phyloP scores from a whole-genome alignment of 2,797 vertebrate genomes.

The Rhincodon typus region DNA sequence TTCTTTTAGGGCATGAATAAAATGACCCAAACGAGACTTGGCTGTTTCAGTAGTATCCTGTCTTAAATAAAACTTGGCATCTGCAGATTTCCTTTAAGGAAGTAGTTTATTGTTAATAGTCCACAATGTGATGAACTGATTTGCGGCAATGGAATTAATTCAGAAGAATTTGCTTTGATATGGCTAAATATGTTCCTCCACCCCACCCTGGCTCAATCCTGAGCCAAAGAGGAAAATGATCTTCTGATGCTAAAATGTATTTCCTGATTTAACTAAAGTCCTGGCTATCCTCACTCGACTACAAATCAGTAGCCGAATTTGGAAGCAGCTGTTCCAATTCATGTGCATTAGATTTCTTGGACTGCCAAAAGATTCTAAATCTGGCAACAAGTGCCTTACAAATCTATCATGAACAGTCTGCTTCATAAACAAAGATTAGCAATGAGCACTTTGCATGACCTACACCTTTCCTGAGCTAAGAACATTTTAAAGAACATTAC shows the following conservation, averaged over 20 bases:
- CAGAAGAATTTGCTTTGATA: not conserved
- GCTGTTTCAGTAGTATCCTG: not conserved
- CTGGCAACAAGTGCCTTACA: not conserved
- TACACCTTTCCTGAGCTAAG: no score
- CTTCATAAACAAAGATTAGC: not conserved
- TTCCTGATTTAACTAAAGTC: constrained; percentile 16
- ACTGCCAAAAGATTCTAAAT: not conserved
- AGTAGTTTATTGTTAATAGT: not conserved
- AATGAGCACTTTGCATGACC: not conserved
- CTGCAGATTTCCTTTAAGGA: constrained; percentile 33
- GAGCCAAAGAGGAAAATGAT: not conserved
- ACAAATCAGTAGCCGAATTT: not conserved
- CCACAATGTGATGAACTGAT: not conserved
- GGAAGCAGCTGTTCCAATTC: not conserved
- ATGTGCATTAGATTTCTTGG: not conserved
- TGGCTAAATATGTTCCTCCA: not conserved
- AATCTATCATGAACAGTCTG: not conserved
- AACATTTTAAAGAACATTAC: not conserved
- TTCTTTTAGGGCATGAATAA: not conserved
- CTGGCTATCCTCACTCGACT: not conserved
- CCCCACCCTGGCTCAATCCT: not conserved
- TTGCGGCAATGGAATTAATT: not conserved
- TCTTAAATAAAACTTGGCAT: constrained; percentile 11
- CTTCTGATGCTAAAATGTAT: not conserved
- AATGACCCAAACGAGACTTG: not conserved